phyloP scores from a whole-genome alignment of 2,888 invertebrate genomes.

The Coelinius sp. region DNA sequence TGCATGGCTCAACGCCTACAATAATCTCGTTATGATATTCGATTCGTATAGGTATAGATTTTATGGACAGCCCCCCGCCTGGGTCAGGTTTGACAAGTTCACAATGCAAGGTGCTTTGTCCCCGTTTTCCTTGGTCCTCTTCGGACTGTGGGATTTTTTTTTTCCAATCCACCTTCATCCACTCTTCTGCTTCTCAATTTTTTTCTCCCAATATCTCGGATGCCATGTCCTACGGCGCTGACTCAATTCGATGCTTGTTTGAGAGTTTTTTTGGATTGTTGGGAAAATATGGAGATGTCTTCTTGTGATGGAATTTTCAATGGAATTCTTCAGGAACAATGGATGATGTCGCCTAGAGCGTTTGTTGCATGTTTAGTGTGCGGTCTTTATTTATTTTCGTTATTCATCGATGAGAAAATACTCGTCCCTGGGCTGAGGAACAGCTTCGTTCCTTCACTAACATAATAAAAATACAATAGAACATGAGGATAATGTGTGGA shows the following conservation, averaged over 20 bases:
- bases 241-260: constrained; percentile 47
- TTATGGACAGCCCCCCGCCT: constrained; percentile 44
- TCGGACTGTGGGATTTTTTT: constrained; percentile 56
- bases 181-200: constrained; percentile 52
- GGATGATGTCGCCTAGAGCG: constrained; percentile 22
- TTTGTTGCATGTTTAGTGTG: constrained; percentile 27
- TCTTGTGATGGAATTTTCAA: constrained; percentile 34
- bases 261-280: constrained; percentile 59
- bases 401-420: not conserved
- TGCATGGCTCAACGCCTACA: constrained; percentile 66
- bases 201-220: constrained; percentile 38
- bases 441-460: not conserved
- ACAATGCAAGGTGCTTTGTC: constrained; percentile 69
- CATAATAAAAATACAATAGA: constrained; percentile 3
- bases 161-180: constrained; percentile 48
- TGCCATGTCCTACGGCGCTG: constrained; percentile 35
- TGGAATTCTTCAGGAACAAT: constrained; percentile 10
- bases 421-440: not conserved
- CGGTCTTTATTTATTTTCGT: constrained; percentile 13
- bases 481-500: not conserved
- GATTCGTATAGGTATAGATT: constrained; percentile 54
- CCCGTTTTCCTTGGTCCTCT: not conserved
- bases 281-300: constrained; percentile 61
- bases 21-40: constrained; percentile 67
- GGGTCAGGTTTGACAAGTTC: constrained; percentile 56